Base-by-base conservation (phyloP, 1,140 invertebrate genomes). In the Drosophila suzukii region DNA sequence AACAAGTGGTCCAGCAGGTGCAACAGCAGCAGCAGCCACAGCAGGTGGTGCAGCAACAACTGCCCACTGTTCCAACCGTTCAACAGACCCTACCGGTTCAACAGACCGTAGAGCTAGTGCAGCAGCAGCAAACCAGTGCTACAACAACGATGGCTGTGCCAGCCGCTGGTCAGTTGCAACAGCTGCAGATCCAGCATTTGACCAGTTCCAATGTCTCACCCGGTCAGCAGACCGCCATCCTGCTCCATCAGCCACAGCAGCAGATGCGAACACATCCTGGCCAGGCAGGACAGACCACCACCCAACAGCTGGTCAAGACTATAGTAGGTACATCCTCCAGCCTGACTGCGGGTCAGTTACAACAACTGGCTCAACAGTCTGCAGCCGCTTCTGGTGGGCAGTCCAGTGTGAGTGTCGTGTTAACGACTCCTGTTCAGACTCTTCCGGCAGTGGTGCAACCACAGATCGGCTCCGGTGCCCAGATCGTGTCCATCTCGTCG, bases 401-500 rank as follows among this genome's bases (percentile, higher is more conserved):
- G 50, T 80, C 85, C 12, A 86, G 91, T 13, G 91, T 92, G 1
- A 92, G 91, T 36, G 91, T 92, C n/a, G 91, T 92, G 12, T 51
- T 92, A 0, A 91, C 91, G n/a, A 91, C 91, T 4, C 91, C 91
- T 0, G 88, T 92, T 0, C 84, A 92, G 47, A 76, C 75, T 0
- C 44, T 92, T 15, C 83, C 91, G 2, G 76, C 91, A 4, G 88
- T 75, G 1, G 86, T 86, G 12, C 91, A 91, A 43, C 73, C 75
- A 0, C 81, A 91, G 53, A 57, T 77, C 12, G 62, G 71, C 50
- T 51, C 38, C 41, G 79, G 83, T 5, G 77, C 91, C 20, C 93
- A 93, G 68, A 92, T 92, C 6, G 92, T 92, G 0, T 92, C 92
- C 2, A 91, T 92, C 20, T 90, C 90, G 1, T 90, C 89, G 12